These are phyloP conservation scores for Tortrix viridana DNA, from an alignment of 2,888 invertebrate genomes.

Conservation along the genomic window DNA sequence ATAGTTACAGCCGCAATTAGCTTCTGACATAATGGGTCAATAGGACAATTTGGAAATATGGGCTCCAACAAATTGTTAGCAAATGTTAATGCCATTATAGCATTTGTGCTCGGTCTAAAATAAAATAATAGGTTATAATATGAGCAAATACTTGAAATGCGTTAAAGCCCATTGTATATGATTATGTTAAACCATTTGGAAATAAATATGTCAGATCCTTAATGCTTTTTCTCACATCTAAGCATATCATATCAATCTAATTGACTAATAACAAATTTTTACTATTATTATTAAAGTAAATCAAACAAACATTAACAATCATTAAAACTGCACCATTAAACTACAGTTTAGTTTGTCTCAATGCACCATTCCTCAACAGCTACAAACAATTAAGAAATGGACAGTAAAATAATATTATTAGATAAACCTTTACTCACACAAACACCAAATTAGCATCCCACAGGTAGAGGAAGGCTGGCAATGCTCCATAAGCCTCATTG, in stretches of 20 bases:
- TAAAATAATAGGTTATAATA: constrained; percentile 25
- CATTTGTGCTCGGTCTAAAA: constrained; percentile 95
- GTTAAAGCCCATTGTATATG: background rate
- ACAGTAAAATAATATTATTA: background rate
- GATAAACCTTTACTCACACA: constrained; percentile 88
- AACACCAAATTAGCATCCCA: constrained; percentile 99
- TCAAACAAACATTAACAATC: too few species aligned
- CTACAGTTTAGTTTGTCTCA: too few species aligned
- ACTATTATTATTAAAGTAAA: too few species aligned
- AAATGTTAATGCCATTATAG: constrained; percentile 97
- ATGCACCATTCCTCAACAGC: too few species aligned
- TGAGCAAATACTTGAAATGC: constrained; percentile 4
- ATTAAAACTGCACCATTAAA: too few species aligned
- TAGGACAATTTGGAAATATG: constrained; percentile 90
- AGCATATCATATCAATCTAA: too few species aligned
- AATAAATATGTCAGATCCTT: background rate
- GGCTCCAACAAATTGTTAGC: constrained; percentile 96
- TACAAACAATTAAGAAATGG: too few species aligned
- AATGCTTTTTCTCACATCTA: too few species aligned
- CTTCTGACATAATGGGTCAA: constrained; percentile 88
- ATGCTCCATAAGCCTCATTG: constrained; percentile 93
- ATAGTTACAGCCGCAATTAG: constrained; percentile 92
- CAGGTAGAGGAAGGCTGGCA: constrained; percentile 96
- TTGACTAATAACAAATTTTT: too few species aligned
- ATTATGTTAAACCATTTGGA: background rate